Conservation (phyloP, 2,888 invertebrate genomes). For the Temnothorax unifasciatus region DNA sequence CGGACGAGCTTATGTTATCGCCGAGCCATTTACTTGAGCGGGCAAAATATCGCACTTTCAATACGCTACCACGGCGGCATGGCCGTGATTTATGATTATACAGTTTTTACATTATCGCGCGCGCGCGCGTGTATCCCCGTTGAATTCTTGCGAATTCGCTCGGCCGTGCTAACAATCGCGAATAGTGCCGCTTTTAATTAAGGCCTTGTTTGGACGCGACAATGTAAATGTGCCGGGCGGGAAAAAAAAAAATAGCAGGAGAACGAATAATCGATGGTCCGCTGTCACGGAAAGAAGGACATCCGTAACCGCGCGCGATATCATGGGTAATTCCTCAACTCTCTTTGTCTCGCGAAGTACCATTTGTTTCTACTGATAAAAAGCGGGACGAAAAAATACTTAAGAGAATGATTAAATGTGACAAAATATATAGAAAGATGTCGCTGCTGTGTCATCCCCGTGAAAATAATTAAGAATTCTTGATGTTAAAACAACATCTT, state of each 20-base stretch:
- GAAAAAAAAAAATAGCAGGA: slow-evolving; percentile 55
- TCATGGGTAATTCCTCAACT: not conserved
- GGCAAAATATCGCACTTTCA: slow-evolving; percentile 57
- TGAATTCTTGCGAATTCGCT: slow-evolving; percentile 23
- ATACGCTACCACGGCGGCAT: slow-evolving; percentile 31
- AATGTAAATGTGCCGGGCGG: slow-evolving; percentile 35
- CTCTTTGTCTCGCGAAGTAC: not conserved
- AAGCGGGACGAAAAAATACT: not conserved
- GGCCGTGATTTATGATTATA: slow-evolving; percentile 58
- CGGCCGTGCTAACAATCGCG: slow-evolving; percentile 59
- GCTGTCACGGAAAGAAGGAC: slow-evolving; percentile 12
- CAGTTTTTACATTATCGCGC: slow-evolving; percentile 49
- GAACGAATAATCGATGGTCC: slow-evolving; percentile 60
- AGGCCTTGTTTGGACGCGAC: slow-evolving; percentile 70
- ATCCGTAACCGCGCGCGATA: not conserved
- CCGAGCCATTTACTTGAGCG: slow-evolving; percentile 56
- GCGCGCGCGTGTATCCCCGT: slow-evolving; percentile 20
- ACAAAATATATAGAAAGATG: not conserved
- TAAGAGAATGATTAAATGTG: not conserved
- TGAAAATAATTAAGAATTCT: not conserved
- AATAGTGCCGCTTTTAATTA: slow-evolving; percentile 70
- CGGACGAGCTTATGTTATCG: slow-evolving; percentile 56
- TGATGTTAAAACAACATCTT: not conserved
- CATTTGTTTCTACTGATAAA: not conserved
- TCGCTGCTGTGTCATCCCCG: not conserved